These are phyloP conservation scores for Rutilus rutilus DNA, from an alignment of 2,113 vertebrate genomes.

Conservation along the genomic window DNA sequence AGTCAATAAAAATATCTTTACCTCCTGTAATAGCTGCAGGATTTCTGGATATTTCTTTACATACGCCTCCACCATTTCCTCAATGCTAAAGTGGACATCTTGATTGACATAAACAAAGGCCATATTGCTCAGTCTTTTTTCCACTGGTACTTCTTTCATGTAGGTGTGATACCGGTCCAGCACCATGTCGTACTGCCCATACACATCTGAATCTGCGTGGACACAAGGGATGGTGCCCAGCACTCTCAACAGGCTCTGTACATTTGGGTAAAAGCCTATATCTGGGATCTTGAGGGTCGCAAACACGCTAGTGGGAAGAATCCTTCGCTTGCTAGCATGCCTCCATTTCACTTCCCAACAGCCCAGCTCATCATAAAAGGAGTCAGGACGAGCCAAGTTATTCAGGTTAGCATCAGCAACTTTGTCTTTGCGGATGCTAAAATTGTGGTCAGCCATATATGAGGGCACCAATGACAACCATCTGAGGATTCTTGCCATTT, in stretches of 20 bases:
- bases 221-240: slow-evolving; percentile 80
- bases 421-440: slow-evolving; percentile 82
- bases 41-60: slow-evolving; percentile 76
- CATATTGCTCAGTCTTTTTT: slow-evolving; percentile 75
- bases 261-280: slow-evolving; percentile 81
- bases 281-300: slow-evolving; percentile 80
- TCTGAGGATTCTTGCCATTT: slow-evolving; percentile 80
- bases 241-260: slow-evolving; percentile 79
- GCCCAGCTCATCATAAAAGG: slow-evolving; percentile 81
- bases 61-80: slow-evolving; percentile 78
- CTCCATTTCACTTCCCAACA: slow-evolving; percentile 83
- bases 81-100: slow-evolving; percentile 78
- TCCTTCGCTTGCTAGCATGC: slow-evolving; percentile 80
- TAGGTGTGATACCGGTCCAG: slow-evolving; percentile 76
- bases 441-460: slow-evolving; percentile 83
- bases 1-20: slow-evolving; percentile 44
- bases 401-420: slow-evolving; percentile 81
- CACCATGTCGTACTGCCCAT: slow-evolving; percentile 81
- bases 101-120: slow-evolving; percentile 80
- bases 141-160: slow-evolving; percentile 69
- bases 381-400: slow-evolving; percentile 79
- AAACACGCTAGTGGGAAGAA: slow-evolving; percentile 78
- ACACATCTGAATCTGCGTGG: slow-evolving; percentile 78
- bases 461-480: slow-evolving; percentile 81
- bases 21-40: slow-evolving; percentile 70